Base-by-base conservation (phyloP, 2,888 invertebrate species). In the Drosophila nr. perissopoda region DNA sequence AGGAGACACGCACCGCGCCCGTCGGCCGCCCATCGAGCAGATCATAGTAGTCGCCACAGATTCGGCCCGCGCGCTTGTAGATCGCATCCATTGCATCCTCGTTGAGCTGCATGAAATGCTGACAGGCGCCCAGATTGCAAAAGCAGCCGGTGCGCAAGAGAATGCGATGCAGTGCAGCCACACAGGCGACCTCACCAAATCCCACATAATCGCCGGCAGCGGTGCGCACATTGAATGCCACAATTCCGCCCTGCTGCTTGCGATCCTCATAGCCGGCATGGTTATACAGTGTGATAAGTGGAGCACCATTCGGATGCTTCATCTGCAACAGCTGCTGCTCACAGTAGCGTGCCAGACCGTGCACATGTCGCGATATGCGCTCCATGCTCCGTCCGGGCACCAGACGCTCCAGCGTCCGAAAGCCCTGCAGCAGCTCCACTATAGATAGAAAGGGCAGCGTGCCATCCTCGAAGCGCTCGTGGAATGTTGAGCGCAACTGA, bases 101-200 rank as follows among this genome's bases (percentile, higher is more conserved):
- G 0, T 95, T 94, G 11, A 98, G 94, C 10, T 94, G 93, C 53
- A 99, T 94, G 89, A 97, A 96, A 57, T 95, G 94, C 92, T 98
- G 97, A 91, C 99, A 99, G 2, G 98, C 97, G 18, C 99, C 99
- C 2, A 98, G 96, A 94, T 99, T 99, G 92, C 99, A 99, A 92
- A 99, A 98, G 92, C 99, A 99, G 0, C 99, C 99, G 2, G 98
- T 98, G 76, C 99, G 95, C 48, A 99, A 92, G 81, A 96, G 96
- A 59, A 99, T 96, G 83, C 96, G 96, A 91, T 97, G 96, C 61
- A 98, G 93, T 80, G 97, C 96, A 0, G 98, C 97, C 94, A 99
- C 95, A 89, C 98, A 97, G 88, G 97, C 95, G 70, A 99, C 97
- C 96, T 99, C 98, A 71, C 97, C 95, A 94, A 96, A 99, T 59